Evolutionary conservation across 2,888 invertebrate species (phyloP), one percentile per base, ranked within the genome.

Genomic region (Lochmaea crataegi): DNA sequence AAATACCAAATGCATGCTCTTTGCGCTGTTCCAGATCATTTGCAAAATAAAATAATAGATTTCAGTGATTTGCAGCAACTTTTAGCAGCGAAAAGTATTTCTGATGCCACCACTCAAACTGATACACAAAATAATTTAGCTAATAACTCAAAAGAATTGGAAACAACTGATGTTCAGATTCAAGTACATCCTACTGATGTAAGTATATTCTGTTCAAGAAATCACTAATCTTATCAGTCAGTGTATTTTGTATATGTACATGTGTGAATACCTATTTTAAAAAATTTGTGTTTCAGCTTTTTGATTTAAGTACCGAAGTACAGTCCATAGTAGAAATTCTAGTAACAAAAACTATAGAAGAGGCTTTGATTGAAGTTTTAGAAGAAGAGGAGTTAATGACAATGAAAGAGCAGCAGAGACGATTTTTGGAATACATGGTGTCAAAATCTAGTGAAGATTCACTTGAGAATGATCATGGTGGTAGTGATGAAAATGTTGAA

Each of bases 271-370:
- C 26, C 12, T 64, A 58, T 64, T 32, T 4, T 14, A 32, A 26
- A 26, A 58, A 48, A 32, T 18, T 86, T 90, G 90, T 86, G 69
- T 65, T 79, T 10, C 85, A 92, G 94, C 88, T 98, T 71, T 97
- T 96, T 88, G 94, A 97, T 88, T 98, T 96, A 88, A 96, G 97
- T 86, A 88, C 92, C 83, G 97, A 97, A 87, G 96, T 97, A 68
- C 93, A 94, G 85, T 96, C 97, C 2, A 92, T 97, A 77, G 89
- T 97, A 76, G 96, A 97, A 86, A 93, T 94, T 65, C 88, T 98
- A 75, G 94, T 97, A 60, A 96, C 96, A 66, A 94, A 95, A 87
- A 95, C 96, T 73, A 90, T 96, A 74, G 96, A 97, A 85, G 96
- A 96, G 88, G 93, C 96, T 61, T 88, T 97, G 80, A 90, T 94